Conservation (phyloP, 2,888 invertebrate species). For the Tetheella fluctuosa region DNA sequence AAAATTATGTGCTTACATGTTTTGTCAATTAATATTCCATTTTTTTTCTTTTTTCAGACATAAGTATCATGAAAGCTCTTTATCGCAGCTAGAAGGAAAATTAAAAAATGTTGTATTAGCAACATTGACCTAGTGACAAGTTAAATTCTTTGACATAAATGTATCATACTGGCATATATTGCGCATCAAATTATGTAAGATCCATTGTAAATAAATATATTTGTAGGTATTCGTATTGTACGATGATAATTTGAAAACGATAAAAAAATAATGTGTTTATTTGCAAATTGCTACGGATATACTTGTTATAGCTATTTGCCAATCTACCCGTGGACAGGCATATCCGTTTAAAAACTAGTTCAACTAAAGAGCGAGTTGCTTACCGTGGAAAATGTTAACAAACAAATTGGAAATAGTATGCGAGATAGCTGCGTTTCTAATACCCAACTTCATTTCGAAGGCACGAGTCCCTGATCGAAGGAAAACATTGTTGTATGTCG, state of each 20-base stretch:
- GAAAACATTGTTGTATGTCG: slow-evolving; percentile 76
- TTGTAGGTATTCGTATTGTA: too few species aligned
- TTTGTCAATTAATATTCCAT: slow-evolving; percentile 19
- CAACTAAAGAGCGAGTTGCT: slow-evolving; percentile 13
- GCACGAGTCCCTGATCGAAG: slow-evolving; percentile 80
- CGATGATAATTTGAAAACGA: too few species aligned
- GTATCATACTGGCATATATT: too few species aligned
- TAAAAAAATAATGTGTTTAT: too few species aligned
- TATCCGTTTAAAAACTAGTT: not conserved
- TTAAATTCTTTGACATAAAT: too few species aligned
- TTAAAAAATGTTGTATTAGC: not conserved
- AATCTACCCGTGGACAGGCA: not conserved
- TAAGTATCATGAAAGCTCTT: not conserved
- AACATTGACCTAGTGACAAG: too few species aligned
- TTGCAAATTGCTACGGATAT: too few species aligned
- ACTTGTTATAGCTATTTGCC: too few species aligned
- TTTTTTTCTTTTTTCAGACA: not conserved
- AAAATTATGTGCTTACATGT: slow-evolving; percentile 10
- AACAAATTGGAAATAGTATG: slow-evolving; percentile 73
- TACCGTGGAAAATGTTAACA: slow-evolving; percentile 58
- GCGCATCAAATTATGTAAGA: too few species aligned
- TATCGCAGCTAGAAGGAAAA: not conserved
- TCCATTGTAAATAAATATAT: too few species aligned
- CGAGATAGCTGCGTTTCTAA: slow-evolving; percentile 74
- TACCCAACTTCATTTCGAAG: slow-evolving; percentile 76